These are phyloP conservation scores for Tribolium madens DNA, from an alignment of 1,140 invertebrate species.

Conservation along the genomic window DNA sequence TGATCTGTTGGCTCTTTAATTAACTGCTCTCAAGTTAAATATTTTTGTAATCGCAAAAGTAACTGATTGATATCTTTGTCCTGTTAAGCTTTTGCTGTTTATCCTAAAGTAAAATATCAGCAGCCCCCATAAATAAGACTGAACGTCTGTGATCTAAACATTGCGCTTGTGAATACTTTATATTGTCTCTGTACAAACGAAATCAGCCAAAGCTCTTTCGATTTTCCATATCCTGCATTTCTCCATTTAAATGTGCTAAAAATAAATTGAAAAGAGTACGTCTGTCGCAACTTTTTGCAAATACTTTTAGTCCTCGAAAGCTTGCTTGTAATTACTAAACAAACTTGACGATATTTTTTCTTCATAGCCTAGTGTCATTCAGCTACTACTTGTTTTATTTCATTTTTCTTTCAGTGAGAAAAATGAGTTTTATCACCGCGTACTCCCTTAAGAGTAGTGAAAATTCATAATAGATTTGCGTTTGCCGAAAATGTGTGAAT, in stretches of 20 bases:
- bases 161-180: not conserved
- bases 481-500: not conserved
- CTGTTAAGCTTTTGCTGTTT: not conserved
- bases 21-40: too few species aligned
- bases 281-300: too few species aligned
- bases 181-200: not conserved
- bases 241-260: not conserved
- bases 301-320: too few species aligned
- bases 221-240: not conserved
- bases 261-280: not conserved
- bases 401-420: not conserved
- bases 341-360: too few species aligned
- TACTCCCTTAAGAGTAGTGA: not conserved
- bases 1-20: too few species aligned
- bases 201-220: not conserved
- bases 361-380: too few species aligned
- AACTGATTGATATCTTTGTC: not conserved
- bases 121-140: not conserved
- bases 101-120: not conserved
- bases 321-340: too few species aligned
- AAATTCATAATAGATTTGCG: constrained; percentile 20
- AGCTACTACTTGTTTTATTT: not conserved
- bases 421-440: not conserved
- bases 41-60: not conserved
- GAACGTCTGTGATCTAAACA: not conserved